Evolutionary conservation across 2,888 invertebrate genomes (phyloP).

Genomic region (Craniophora ligustri): DNA sequence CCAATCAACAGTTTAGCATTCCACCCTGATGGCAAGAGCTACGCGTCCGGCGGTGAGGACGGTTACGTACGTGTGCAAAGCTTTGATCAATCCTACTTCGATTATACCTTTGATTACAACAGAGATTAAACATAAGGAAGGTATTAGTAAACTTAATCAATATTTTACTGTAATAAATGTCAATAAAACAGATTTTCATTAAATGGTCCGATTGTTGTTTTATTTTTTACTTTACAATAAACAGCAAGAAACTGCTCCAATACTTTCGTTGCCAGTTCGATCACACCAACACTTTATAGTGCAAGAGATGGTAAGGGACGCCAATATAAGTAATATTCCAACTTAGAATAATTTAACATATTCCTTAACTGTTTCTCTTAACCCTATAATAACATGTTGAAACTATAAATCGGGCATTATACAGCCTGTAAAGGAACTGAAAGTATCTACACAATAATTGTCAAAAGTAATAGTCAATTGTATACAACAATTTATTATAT

Average conservation of each 20-base stretch:
- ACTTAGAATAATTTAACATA: no score
- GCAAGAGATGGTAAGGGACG: no score
- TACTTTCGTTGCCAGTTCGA: no score
- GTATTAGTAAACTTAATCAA: conserved; percentile 47
- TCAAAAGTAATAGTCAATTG: conserved; percentile 10
- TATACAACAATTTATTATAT: conserved; percentile 79
- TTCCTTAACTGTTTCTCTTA: no score
- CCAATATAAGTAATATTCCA: no score
- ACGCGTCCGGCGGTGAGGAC: conserved; percentile 99
- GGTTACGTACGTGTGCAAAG: conserved; percentile 98
- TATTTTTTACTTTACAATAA: conserved; percentile 7
- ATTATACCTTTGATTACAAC: conserved; percentile 96
- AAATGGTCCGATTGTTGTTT: conserved; percentile 42
- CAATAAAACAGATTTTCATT: conserved; percentile 50
- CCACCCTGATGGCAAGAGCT: conserved; percentile 99
- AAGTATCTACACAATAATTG: not conserved
- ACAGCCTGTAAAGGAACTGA: no score
- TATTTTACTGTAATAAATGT: conserved; percentile 48
- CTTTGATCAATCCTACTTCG: conserved; percentile 98
- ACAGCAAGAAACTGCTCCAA: no score
- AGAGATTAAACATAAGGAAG: conserved; percentile 73
- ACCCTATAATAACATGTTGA: no score
- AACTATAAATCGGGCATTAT: no score
- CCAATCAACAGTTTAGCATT: conserved; percentile 99
- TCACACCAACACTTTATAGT: no score